Evolutionary conservation across 2,113 vertebrate genomes (phyloP), one percentile per base, ranked within the genome.

Genomic region (Athene cunicularia): DNA sequence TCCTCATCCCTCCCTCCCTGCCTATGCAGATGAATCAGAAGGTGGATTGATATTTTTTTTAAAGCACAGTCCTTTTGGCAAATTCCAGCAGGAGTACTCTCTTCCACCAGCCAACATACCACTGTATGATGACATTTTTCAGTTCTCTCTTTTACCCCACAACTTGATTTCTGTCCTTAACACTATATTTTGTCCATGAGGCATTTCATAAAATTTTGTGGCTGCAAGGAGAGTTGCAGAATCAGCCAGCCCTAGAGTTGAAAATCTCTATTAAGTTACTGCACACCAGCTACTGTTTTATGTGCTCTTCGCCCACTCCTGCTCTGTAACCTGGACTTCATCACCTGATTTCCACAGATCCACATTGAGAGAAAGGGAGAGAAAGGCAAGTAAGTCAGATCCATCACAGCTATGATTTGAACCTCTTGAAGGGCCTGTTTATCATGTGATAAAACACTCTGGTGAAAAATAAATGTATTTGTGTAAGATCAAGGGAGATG

Each of bases 151-250:
- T 47, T 11, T 47, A 19, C 9, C 11, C 1, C 11, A 4, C 47
- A 67, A 19, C 10, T 41, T 76, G 32, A 72, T 45, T n/a, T 59
- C 56, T 75, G 33, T 72, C 66, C 47, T 56, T 33, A 82, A 56
- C 0, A 0, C 5, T 1, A 0, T 18, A 20, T 60, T 75, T 87
- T 55, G 37, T 17, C 32, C 56, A 16, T 0, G 0, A 67, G 47
- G 28, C 6, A 71, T 79, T 90, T 68, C 4, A 11, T 13, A 66
- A 76, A 52, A 76, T 72, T 33, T 75, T 75, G 56, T 67, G 74
- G 28, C 60, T 88, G 60, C 39, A 63, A 55, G 45, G n/a, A 79
- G 28, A 79, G 37, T 15, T 82, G 43, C 70, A 82, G 43, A 33
- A 67, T 14, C 70, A 72, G 52, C 21, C 64, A 93, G 27, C 6